A percentile compares a stretch with the other conserved stretches of the same genome.
phyloP scores from a whole-genome alignment of 2,888 invertebrate species.

The Tipula helvola region DNA sequence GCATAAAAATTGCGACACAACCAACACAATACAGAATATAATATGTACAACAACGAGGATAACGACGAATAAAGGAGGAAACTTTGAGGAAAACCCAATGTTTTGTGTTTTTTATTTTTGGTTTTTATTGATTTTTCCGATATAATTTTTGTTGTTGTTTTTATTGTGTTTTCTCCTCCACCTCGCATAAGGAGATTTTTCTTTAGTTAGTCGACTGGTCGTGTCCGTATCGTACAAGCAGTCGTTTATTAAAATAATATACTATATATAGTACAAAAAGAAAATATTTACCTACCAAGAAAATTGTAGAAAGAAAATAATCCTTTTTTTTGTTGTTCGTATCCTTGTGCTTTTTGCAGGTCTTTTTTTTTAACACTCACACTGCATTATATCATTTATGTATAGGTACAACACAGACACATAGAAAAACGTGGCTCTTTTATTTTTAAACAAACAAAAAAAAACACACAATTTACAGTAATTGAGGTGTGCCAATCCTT shows the following conservation, averaged over 20 bases:
- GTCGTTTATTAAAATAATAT: neutral
- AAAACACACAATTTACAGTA: neutral
- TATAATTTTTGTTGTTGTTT: neutral
- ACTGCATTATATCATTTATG: neutral
- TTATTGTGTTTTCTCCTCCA: neutral
- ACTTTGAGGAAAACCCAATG: neutral
- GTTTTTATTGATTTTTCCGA: neutral
- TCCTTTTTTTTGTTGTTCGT: neutral
- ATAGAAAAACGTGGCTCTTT: neutral
- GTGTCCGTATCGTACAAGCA: neutral
- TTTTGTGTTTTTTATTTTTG: neutral
- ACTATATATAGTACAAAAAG: neutral
- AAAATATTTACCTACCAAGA: neutral
- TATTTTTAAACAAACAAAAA: neutral
- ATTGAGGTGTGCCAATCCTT: slow-evolving; percentile 4
- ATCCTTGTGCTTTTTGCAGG: neutral
- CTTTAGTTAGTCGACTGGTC: neutral
- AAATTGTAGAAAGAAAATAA: neutral
- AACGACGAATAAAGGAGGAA: neutral
- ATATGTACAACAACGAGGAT: neutral
- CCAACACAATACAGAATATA: neutral
- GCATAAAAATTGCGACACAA: neutral
- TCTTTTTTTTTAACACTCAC: neutral
- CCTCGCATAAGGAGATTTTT: neutral
- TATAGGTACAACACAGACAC: neutral